Conservation (phyloP, 2,797 vertebrate genomes). For the Dicrostonyx torquatus region DNA sequence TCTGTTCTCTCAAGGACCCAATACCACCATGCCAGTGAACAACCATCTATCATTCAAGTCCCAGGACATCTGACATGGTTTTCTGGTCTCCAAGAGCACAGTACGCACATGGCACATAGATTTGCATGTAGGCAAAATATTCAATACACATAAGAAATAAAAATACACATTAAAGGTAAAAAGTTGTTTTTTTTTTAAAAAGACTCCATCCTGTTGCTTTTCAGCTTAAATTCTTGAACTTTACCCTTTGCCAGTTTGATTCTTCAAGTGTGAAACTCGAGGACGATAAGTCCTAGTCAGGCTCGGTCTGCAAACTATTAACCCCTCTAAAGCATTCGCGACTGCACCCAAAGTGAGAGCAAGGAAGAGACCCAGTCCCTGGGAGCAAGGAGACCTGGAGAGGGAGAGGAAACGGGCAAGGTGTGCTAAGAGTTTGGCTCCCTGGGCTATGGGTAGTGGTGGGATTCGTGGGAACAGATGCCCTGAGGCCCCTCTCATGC, state of each 20-base stretch:
- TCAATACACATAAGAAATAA: not conserved
- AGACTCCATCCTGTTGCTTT: not conserved
- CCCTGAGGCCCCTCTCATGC: not conserved
- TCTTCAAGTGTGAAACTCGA: not conserved
- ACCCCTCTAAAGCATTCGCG: not conserved
- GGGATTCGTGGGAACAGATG: not conserved
- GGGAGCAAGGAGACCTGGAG: not conserved
- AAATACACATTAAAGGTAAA: not conserved
- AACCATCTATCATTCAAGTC: not conserved
- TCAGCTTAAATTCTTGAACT: not conserved
- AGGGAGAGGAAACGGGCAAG: not conserved
- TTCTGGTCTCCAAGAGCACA: not conserved
- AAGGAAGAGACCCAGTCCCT: not conserved
- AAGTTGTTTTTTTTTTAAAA: not conserved
- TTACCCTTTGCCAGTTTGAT: not conserved
- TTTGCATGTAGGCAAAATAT: not conserved
- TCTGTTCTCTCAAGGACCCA: not conserved
- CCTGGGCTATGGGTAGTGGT: not conserved
- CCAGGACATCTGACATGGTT: not conserved
- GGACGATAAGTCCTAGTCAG: not conserved
- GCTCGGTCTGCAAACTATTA: not conserved
- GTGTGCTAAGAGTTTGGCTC: not conserved
- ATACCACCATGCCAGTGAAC: not conserved
- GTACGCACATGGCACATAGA: not conserved
- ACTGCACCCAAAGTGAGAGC: not conserved